Conservation (phyloP, 2,888 invertebrate genomes). For the Marronus borbonicus region DNA sequence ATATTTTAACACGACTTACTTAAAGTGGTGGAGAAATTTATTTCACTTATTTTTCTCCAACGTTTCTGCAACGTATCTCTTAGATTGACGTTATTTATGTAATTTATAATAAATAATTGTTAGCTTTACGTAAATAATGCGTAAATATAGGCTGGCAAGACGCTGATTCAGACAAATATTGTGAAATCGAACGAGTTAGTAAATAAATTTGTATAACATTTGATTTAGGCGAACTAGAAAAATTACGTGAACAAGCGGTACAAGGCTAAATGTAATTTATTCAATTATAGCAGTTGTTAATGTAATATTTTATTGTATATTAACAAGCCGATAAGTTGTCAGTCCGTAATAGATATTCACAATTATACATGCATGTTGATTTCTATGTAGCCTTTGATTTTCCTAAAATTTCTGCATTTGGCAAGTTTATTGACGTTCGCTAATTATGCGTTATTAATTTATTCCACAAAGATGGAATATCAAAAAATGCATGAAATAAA, state of each 20-base stretch:
- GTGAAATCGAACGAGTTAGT: not conserved
- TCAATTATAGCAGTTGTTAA: not conserved
- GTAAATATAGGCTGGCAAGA: not conserved
- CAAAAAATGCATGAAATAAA: no score
- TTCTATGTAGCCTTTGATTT: no score
- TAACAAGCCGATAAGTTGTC: no score
- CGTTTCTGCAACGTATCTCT: conserved; percentile 16
- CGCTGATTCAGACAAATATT: conserved; percentile 14
- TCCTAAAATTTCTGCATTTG: no score
- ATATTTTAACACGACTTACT: conserved; percentile 29
- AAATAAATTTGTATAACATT: conserved; percentile 27
- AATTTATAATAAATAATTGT: conserved; percentile 16
- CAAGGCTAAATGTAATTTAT: conserved; percentile 33
- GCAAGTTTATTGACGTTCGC: no score
- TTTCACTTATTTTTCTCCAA: conserved; percentile 8
- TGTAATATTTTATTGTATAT: no score
- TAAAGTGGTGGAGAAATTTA: conserved; percentile 15
- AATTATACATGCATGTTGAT: no score
- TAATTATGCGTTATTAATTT: no score
- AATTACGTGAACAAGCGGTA: conserved; percentile 13
- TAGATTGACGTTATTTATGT: conserved; percentile 14
- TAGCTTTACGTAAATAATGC: not conserved
- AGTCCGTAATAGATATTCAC: no score
- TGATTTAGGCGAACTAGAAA: conserved; percentile 23
- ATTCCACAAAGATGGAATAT: no score